Evolutionary conservation across 2,113 vertebrate species (phyloP).

Genomic region (Oostethus manadensis): DNA sequence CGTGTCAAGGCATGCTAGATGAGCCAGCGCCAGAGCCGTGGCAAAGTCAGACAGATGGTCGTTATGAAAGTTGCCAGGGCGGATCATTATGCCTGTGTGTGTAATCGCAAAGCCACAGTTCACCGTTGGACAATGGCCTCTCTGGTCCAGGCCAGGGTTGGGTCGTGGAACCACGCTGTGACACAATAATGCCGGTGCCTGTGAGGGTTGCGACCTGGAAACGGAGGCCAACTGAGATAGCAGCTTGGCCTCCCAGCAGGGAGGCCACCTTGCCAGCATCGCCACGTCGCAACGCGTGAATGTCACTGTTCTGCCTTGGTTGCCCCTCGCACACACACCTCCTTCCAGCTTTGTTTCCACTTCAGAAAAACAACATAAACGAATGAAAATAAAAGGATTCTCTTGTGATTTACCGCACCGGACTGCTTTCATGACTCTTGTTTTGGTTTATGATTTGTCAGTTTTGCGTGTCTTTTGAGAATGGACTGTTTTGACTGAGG

Average conservation of each 20-base stretch:
- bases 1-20: constrained; percentile 65
- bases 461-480: constrained; percentile 28
- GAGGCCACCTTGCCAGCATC: constrained; percentile 62
- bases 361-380: constrained; percentile 45
- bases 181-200: constrained; percentile 74
- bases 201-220: constrained; percentile 78
- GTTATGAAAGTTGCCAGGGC: constrained; percentile 70
- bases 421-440: constrained; percentile 37
- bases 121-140: constrained; percentile 65
- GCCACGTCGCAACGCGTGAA: constrained; percentile 67
- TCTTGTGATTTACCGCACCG: constrained; percentile 30
- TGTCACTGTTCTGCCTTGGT: constrained; percentile 64
- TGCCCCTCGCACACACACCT: constrained; percentile 33
- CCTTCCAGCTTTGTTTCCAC: constrained; percentile 19
- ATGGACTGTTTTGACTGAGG: constrained; percentile 22
- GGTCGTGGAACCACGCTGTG: constrained; percentile 69
- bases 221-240: constrained; percentile 66
- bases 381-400: constrained; percentile 30
- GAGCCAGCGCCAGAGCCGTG: constrained; percentile 56
- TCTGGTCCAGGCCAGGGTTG: constrained; percentile 46
- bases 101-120: constrained; percentile 62
- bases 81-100: constrained; percentile 50
- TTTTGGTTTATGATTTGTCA: constrained; percentile 41
- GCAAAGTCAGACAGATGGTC: constrained; percentile 72
- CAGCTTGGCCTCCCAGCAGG: constrained; percentile 74